phyloP scores from a whole-genome alignment of 92 coral and sea anemone genomes.

The Epizoanthus stellaris region DNA sequence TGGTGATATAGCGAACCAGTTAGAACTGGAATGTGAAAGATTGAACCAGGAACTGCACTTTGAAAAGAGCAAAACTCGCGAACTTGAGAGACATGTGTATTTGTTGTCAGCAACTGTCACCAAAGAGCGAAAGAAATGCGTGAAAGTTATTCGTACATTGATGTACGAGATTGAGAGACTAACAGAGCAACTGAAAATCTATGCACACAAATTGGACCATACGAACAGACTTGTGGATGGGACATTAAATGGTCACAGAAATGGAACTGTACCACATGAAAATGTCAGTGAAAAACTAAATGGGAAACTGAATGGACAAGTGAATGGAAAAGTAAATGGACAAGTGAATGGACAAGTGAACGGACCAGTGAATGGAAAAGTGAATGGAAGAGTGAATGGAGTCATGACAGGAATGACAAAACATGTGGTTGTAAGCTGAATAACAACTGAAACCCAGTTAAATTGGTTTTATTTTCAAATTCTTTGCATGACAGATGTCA shows the following conservation, averaged over 20 bases:
- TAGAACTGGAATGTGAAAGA: conserved; percentile 79
- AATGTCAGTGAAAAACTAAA: neutral
- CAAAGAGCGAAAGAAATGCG: conserved; percentile 82
- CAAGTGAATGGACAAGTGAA: conserved; percentile 20
- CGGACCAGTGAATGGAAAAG: conserved; percentile 12
- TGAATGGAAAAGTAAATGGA: conserved; percentile 22
- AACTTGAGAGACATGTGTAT: conserved; percentile 76
- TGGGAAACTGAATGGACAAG: conserved; percentile 5
- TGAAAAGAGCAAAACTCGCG: conserved; percentile 78
- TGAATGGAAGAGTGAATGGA: too few species aligned
- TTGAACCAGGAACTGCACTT: conserved; percentile 68
- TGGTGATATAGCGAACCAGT: conserved; percentile 16
- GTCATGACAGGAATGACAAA: conserved; percentile 16
- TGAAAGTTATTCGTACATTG: conserved; percentile 73
- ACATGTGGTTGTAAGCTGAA: conserved; percentile 37
- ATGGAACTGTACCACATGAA: neutral
- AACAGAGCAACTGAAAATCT: conserved; percentile 57
- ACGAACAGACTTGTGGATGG: conserved; percentile 23
- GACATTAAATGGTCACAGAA: neutral
- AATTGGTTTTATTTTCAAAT: too few species aligned
- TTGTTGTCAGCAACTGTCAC: conserved; percentile 63
- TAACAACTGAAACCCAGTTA: neutral
- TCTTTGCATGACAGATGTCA: too few species aligned
- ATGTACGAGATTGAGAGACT: conserved; percentile 77
- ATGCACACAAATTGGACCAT: conserved; percentile 21